Conservation (phyloP, 2,113 vertebrate species). For the Varanus komodoensis region DNA sequence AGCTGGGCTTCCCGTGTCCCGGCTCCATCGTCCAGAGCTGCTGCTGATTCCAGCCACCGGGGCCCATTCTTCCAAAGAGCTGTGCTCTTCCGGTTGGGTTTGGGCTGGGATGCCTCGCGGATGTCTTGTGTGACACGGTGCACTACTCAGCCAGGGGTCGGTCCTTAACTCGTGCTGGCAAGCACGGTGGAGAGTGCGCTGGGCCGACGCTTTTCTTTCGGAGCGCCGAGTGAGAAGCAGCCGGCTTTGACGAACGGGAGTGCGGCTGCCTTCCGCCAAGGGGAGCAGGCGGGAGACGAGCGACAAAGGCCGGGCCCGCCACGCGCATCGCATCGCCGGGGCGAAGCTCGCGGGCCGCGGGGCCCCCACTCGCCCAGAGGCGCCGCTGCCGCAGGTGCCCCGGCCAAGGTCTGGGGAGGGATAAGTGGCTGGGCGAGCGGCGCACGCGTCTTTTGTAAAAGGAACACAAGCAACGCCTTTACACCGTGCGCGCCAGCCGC, state of each 20-base stretch:
- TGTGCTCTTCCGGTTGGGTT: conserved; percentile 19
- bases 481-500: not conserved
- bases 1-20: conserved; percentile 15
- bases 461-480: not conserved
- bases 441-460: no score
- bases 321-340: no score
- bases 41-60: conserved; percentile 52
- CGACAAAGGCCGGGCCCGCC: not conserved
- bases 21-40: conserved; percentile 54
- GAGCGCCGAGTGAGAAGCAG: no score
- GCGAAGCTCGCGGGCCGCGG: not conserved
- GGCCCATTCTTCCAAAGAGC: conserved; percentile 64
- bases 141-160: not conserved
- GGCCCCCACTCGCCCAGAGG: no score
- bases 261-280: no score
- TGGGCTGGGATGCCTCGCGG: not conserved
- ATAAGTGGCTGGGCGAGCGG: no score
- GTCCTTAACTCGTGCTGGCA: no score
- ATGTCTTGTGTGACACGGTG: not conserved
- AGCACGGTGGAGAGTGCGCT: not conserved
- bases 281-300: not conserved
- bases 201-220: not conserved
- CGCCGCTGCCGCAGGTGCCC: no score
- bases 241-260: no score
- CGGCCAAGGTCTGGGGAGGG: no score